Evolutionary conservation across 2,113 vertebrate genomes (phyloP), one percentile per base, ranked within the genome.

Genomic region (Paralichthys olivaceus): DNA sequence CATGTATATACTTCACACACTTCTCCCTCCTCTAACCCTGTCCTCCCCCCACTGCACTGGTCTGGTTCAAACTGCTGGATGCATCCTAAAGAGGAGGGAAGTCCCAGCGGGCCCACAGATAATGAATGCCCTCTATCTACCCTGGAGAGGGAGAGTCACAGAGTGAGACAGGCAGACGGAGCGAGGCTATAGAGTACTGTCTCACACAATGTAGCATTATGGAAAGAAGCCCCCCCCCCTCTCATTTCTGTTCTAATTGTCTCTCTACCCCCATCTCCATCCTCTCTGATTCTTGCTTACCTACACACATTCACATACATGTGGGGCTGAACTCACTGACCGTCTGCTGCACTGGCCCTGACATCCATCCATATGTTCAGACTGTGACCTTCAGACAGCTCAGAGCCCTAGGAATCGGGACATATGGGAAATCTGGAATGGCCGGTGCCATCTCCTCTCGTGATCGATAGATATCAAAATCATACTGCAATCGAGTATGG

Each of bases 111-210:
- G 68, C 78, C 57, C 0, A 61, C 83, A 87, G 87, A 91, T 90
- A 94, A 92, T 90, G 88, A 89, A 91, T 87, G 86, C 77, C 91
- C 89, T 89, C 89, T 87, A 91, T 90, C 87, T 87, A 65, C 87
- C 82, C 87, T 83, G 84, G 69, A 83, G 83, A 17, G 45, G 45
- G 23, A 69, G 77, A 63, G 47, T 55, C 59, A 77, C 17, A 59
- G 74, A 72, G 64, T 60, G 61, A 81, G 58, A 45, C 6, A 64
- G 72, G 14, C 58, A 74, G 54, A 40, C 1, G 45, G 56, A 59
- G 72, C 61, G 62, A 66, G 58, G 56, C 82, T 84, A 83, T 87
- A 72, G 75, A 74, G 83, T 69, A 20, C 51, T 78, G 55, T 70
- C 67, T 72, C 67, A 71, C 60, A 75, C 80, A 51, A 79, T 65